phyloP scores from a whole-genome alignment of 2,888 invertebrate genomes.

The Scaeva pyrastri region DNA sequence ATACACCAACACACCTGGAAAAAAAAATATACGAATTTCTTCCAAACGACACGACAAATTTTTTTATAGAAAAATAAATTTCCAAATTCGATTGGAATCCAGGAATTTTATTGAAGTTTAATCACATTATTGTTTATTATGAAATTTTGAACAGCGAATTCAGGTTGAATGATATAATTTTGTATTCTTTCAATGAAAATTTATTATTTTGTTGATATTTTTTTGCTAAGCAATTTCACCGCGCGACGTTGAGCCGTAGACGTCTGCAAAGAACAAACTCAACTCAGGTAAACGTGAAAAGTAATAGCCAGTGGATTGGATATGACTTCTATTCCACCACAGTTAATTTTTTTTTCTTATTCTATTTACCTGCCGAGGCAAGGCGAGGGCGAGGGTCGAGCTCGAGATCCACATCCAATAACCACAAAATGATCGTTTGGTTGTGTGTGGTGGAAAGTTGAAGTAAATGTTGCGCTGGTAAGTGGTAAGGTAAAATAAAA shows the following conservation, averaged over 20 bases:
- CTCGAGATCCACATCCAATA: too few species aligned
- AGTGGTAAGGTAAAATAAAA: not conserved
- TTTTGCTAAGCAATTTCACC: slow-evolving; percentile 37
- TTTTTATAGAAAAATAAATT: slow-evolving; percentile 23
- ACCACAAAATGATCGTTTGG: not conserved
- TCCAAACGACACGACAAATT: slow-evolving; percentile 48
- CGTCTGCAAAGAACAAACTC: slow-evolving; percentile 63
- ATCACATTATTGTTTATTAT: not conserved
- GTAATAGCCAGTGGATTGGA: slow-evolving; percentile 13
- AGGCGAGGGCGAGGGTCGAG: too few species aligned
- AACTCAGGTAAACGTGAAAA: slow-evolving; percentile 59
- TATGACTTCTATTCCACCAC: slow-evolving; percentile 5
- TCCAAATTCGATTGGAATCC: not conserved
- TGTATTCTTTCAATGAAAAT: not conserved
- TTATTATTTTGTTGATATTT: not conserved
- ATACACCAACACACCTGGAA: slow-evolving; percentile 37
- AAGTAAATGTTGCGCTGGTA: slow-evolving; percentile 38
- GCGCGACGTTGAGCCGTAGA: slow-evolving; percentile 59
- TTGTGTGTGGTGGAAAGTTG: too few species aligned
- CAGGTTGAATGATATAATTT: not conserved
- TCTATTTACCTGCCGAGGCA: slow-evolving; percentile 57
- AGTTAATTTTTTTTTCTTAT: slow-evolving; percentile 36
- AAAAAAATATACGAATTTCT: slow-evolving; percentile 34
- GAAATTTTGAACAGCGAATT: not conserved
- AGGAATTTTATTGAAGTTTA: not conserved